These are phyloP conservation scores for Thunnus albacares DNA, from an alignment of 2,797 vertebrate genomes.

Conservation along the genomic window DNA sequence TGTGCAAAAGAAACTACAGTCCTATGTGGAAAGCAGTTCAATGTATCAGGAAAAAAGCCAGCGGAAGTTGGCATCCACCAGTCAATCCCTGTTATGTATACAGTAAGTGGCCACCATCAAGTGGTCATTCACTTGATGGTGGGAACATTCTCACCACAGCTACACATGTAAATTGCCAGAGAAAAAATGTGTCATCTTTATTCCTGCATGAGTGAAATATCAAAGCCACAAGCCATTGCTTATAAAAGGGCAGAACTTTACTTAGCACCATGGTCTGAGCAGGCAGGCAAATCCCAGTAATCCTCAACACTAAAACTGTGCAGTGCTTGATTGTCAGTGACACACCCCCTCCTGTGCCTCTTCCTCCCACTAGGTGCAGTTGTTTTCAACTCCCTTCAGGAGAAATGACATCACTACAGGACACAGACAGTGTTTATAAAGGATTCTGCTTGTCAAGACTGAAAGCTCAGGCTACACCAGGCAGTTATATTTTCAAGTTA, in stretches of 20 bases:
- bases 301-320: slow-evolving; percentile 65
- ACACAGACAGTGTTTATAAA: slow-evolving; percentile 24
- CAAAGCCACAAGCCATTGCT: slow-evolving; percentile 41
- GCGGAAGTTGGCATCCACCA: not conserved
- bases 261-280: slow-evolving; percentile 54
- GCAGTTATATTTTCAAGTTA: slow-evolving; percentile 33
- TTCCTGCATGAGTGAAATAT: slow-evolving; percentile 25
- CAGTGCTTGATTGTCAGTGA: slow-evolving; percentile 56
- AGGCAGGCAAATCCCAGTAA: slow-evolving; percentile 70
- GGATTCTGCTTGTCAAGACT: slow-evolving; percentile 38
- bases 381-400: slow-evolving; percentile 41
- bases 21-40: not conserved
- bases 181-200: slow-evolving; percentile 34
- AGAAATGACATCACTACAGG: slow-evolving; percentile 49
- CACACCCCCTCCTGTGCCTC: slow-evolving; percentile 43
- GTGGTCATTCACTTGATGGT: not conserved
- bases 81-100: not conserved
- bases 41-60: not conserved
- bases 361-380: slow-evolving; percentile 51
- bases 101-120: slow-evolving; percentile 1
- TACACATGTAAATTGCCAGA: slow-evolving; percentile 20
- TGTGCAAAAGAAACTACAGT: not conserved
- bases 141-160: slow-evolving; percentile 20
- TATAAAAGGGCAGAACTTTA: slow-evolving; percentile 41
- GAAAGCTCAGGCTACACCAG: slow-evolving; percentile 29